Base-by-base conservation (phyloP, 2,113 vertebrate species). In the Irena cyanogastra region DNA sequence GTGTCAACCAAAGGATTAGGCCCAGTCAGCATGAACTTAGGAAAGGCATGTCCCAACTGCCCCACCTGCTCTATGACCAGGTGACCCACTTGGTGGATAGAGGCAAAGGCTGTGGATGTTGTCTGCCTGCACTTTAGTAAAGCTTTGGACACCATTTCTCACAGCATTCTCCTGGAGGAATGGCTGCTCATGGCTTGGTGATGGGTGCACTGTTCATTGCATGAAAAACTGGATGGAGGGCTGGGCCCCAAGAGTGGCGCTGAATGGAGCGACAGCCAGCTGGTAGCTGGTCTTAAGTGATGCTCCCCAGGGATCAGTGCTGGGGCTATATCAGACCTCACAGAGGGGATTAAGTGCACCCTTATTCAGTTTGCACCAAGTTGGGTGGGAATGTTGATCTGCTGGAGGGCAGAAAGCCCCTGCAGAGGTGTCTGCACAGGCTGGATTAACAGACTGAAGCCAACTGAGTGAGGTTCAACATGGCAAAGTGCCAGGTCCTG, bases 391-490 rank as follows among this genome's bases (percentile, higher is more conserved):
- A 22, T 3, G 7, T 0, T 47, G 5, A 45, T 28, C 16, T 28
- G 13, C 33, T 66, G 28, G 10, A 53, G 3, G 6, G 2, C 31
- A 57, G 37, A 5, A 45, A 30, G 9, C 44, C 33, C 26, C 37
- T 59, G 37, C 12, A 79, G 13, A 71, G 5, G 13, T 4, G 50
- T 23, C 21, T 41, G 10, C 21, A 72, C 12, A 66, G 15, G 15
- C 10, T 33, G 11, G 15, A 56, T 8, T 19, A 16, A 24, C 4
- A 9, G 44, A 16, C 15, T 21, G 5, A 78, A 14, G 15, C 27
- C 14, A 65, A 2, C 1, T 8, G 4, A 23, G 23, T 5, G 52
- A n/a, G 9, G 14, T 8, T 41, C 0, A 71, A 9, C 11, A 45
- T n/a, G 13, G 14, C 8, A 1, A n/a, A 59, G 14, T 8, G n/a